A percentile compares a stretch with the other conserved stretches of the same genome.
phyloP scores from a whole-genome alignment of 1,140 invertebrate species.

The silkworm (Bombyx mori) region ASM3026992v2 NC_085128.1:9400501-9401000 shows the following conservation, averaged over 20 bases:
- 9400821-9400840: too few relatives aligned
- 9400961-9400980: neutral
- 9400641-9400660: constrained; percentile 19
- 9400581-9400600: constrained; percentile 56
- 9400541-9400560: neutral
- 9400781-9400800: too few relatives aligned
- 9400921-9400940: neutral
- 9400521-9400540: neutral
- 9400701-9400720: neutral
- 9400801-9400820: too few relatives aligned
- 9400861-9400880: too few relatives aligned
- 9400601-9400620: constrained; percentile 55
- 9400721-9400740: neutral
- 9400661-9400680: neutral
- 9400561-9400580: constrained; percentile 38
- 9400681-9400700: constrained; percentile 4
- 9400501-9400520: too few relatives aligned
- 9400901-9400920: too few relatives aligned
- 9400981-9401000: neutral
- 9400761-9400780: too few relatives aligned
- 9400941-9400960: neutral
- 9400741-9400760: too few relatives aligned
- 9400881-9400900: too few relatives aligned
- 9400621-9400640: constrained; percentile 57
- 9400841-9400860: too few relatives aligned